Evolutionary conservation across 2,888 invertebrate genomes (phyloP), one percentile per base, ranked within the genome.

Genomic region (Leucophenga montana): DNA sequence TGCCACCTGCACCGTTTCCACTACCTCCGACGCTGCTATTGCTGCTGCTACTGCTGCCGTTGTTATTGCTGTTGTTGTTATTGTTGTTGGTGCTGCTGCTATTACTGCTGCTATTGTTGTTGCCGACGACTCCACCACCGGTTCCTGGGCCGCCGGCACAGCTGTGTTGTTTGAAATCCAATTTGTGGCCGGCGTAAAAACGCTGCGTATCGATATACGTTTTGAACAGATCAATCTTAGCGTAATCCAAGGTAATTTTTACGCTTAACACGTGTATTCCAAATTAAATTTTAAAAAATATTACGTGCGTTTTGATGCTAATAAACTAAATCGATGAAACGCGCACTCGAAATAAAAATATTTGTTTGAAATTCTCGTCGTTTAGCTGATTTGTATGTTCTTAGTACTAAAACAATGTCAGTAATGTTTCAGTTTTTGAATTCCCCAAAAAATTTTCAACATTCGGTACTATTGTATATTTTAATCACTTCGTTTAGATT

Each of bases 81-180:
- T 80, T 83, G 14, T n/a, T 72, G 70, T 5, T 70, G 62, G 18
- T 72, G 70, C 39, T 54, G 72, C 54, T 33, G 5, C 89, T 89
- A 88, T 89, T 89, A 89, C 70, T 75, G 77, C 71, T 77, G 76
- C 69, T 77, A 70, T 75, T 77, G 53, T 73, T 73, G 73, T 77
- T 77, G 85, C 79, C 87, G 78, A 84, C 85, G 79, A 84, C 80
- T 77, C 83, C 91, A 90, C 89, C 90, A 90, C 91, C 88, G 89
- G 90, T 89, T 89, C 91, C 89, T 90, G 88, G 88, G 91, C 91
- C 90, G 90, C 91, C 90, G 90, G 90, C 90, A 94, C 91, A 92
- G 92, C 92, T 92, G 90, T 93, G 92, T 91, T 94, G 92, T 91
- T 94, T 94, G 93, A 93, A 94, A 92, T 93, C 95, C 94, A 92